These are phyloP conservation scores for Micropterix aruncella DNA, from an alignment of 2,888 invertebrate species.

Conservation along the genomic window DNA sequence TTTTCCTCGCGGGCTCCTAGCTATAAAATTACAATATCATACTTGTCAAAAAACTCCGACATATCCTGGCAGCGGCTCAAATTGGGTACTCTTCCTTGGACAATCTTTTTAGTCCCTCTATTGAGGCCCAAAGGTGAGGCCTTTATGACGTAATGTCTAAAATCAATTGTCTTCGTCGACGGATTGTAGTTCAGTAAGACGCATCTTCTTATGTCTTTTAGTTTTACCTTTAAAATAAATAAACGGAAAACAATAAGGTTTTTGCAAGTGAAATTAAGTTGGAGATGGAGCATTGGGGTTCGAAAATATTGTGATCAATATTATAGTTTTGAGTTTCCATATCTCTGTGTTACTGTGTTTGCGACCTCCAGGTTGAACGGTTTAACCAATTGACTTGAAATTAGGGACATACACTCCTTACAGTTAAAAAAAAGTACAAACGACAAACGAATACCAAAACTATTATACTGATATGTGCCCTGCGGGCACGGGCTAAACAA, in stretches of 20 bases:
- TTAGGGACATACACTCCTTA: no score
- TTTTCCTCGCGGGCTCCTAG: not conserved
- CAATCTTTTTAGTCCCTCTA: slow-evolving; percentile 82
- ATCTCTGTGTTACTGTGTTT: no score
- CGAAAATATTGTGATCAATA: no score
- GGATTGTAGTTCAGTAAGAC: slow-evolving; percentile 84
- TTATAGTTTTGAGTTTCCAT: no score
- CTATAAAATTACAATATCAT: slow-evolving; percentile 24
- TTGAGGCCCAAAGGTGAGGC: slow-evolving; percentile 84
- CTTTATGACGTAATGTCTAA: slow-evolving; percentile 91
- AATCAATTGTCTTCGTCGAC: slow-evolving; percentile 71
- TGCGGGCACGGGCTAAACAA: no score
- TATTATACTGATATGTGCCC: no score
- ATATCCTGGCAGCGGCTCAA: slow-evolving; percentile 72
- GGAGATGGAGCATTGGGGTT: no score
- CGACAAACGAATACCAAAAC: no score
- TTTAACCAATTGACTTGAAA: no score
- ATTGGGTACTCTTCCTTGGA: slow-evolving; percentile 85
- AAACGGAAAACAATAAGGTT: slow-evolving; percentile 2
- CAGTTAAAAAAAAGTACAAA: no score
- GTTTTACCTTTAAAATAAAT: slow-evolving; percentile 68
- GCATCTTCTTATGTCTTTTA: slow-evolving; percentile 76
- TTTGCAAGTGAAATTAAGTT: no score
- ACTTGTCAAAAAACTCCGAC: slow-evolving; percentile 78
- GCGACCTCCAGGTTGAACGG: no score